A percentile compares a stretch with the other conserved stretches of the same genome.
Conservation (phyloP, 1,140 invertebrate species). For the Arctopsyche grandis region DNA sequence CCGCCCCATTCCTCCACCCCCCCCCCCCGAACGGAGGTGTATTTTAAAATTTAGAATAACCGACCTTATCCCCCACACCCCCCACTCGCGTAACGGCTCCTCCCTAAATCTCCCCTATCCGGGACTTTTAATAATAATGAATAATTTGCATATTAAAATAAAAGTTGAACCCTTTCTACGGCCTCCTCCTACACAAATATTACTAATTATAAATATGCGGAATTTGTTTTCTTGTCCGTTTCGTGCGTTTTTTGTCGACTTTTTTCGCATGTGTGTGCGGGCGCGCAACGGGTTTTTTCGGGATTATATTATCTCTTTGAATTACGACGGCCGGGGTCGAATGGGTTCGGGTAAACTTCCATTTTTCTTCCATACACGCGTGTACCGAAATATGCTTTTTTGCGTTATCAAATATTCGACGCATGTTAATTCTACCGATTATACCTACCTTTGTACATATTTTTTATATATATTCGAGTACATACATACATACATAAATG, state of each 20-base stretch:
- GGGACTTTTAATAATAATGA: slow-evolving; percentile 56
- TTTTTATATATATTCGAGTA: background rate
- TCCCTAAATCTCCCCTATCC: slow-evolving; percentile 48
- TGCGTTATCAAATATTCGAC: background rate
- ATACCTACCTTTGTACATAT: no score
- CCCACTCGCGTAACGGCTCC: background rate
- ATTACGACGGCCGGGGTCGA: slow-evolving; percentile 34
- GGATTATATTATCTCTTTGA: slow-evolving; percentile 46
- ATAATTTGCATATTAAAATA: slow-evolving; percentile 56
- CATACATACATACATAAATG: background rate
- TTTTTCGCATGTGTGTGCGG: slow-evolving; percentile 2
- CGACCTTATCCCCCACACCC: slow-evolving; percentile 22
- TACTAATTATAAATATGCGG: slow-evolving; percentile 55
- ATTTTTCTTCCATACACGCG: background rate
- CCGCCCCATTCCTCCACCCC: background rate
- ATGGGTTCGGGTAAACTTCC: slow-evolving; percentile 14
- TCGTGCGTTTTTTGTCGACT: slow-evolving; percentile 16
- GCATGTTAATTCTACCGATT: background rate
- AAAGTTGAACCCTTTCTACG: slow-evolving; percentile 52
- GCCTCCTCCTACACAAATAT: slow-evolving; percentile 45
- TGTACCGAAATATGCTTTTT: background rate
- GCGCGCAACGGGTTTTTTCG: slow-evolving; percentile 26
- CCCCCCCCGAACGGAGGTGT: slow-evolving; percentile 44
- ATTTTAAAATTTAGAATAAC: slow-evolving; percentile 55
- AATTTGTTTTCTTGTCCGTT: slow-evolving; percentile 48